Conservation (phyloP, 2,797 vertebrate genomes). For the Neosilurus mollespiculum region DNA sequence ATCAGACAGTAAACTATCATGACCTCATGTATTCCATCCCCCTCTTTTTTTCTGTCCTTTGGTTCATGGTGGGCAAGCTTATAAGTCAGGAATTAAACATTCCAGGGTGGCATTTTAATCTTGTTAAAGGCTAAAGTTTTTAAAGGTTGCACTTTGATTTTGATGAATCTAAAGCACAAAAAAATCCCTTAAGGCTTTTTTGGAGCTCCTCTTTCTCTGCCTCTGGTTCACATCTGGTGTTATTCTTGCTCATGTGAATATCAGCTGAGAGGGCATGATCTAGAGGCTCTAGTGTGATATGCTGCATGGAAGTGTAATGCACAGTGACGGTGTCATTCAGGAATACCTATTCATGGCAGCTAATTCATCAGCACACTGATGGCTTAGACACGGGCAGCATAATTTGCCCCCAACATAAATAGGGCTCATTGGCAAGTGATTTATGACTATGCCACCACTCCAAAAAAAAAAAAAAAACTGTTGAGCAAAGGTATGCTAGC, state of each 20-base stretch:
- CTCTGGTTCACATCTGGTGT: constrained; percentile 3
- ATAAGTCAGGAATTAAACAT: constrained; percentile 54
- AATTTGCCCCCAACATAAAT: constrained; percentile 75
- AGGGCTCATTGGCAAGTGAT: constrained; percentile 69
- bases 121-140: neutral
- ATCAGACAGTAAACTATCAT: constrained; percentile 36
- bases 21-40: neutral
- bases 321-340: constrained; percentile 69
- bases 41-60: neutral
- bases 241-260: constrained; percentile 52
- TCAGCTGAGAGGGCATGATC: constrained; percentile 59
- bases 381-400: constrained; percentile 71
- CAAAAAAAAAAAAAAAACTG: constrained; percentile 7
- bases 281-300: constrained; percentile 38
- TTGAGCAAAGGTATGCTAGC: constrained; percentile 23
- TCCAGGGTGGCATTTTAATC: neutral
- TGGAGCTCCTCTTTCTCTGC: constrained; percentile 35
- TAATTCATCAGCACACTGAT: constrained; percentile 76
- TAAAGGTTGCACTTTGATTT: neutral
- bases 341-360: constrained; percentile 74
- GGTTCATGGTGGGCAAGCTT: neutral
- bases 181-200: constrained; percentile 57
- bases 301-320: constrained; percentile 49
- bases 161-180: constrained; percentile 25
- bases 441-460: constrained; percentile 69